phyloP scores from a whole-genome alignment of 2,113 vertebrate species.

The Crotalus helleri region DNA sequence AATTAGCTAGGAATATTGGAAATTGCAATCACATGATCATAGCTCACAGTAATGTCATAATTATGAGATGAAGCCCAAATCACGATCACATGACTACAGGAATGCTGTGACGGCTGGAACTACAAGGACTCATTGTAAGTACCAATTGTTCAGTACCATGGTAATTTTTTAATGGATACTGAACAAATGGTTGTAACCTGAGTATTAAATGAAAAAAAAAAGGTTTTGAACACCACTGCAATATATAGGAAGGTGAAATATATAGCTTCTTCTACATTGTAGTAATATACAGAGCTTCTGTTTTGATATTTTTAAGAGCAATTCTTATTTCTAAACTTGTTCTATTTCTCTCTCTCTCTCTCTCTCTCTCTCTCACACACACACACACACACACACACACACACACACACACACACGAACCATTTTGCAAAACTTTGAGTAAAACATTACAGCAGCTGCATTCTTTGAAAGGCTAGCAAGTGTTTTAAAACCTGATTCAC shows the following conservation, averaged over 20 bases:
- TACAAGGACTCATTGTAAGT: neutral
- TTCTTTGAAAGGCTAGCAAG: neutral
- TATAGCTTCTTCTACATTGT: neutral
- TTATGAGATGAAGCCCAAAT: neutral
- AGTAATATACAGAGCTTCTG: neutral
- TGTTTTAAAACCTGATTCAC: neutral
- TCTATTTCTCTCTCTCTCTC: neutral
- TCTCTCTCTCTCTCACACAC: neutral
- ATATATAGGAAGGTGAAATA: neutral
- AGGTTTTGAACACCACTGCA: neutral
- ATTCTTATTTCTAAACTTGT: neutral
- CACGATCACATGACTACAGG: neutral
- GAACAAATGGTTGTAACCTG: neutral
- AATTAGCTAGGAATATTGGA: neutral
- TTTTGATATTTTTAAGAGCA: neutral
- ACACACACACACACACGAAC: neutral
- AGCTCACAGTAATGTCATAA: neutral
- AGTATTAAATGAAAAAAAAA: neutral
- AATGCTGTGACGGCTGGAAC: neutral
- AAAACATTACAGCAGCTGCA: neutral
- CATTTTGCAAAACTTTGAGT: neutral
- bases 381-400: neutral
- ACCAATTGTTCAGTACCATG: neutral
- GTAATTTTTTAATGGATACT: neutral
- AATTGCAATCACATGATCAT: neutral